A percentile compares a stretch with the other conserved stretches of the same genome.
phyloP scores from a whole-genome alignment of 2,113 vertebrate species.

The Garra rufa region DNA sequence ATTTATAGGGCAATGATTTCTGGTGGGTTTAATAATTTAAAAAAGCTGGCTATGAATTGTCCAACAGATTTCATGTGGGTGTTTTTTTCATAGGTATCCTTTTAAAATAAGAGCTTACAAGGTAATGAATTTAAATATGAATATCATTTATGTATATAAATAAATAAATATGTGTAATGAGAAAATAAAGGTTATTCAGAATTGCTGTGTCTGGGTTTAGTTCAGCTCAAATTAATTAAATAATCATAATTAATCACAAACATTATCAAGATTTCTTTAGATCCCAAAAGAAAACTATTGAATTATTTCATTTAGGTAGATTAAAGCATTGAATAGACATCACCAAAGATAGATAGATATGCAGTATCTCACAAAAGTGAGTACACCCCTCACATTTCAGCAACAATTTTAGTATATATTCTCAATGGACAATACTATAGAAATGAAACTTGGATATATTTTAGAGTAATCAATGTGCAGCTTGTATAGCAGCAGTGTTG shows the following conservation, averaged over 20 bases:
- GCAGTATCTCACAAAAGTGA: no score
- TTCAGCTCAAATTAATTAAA: not conserved
- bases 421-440: no score
- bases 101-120: not conserved
- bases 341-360: no score
- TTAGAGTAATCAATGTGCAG: no score
- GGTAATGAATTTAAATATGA: not conserved
- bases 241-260: not conserved
- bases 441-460: no score
- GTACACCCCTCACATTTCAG: no score
- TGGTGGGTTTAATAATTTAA: not conserved
- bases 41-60: not conserved
- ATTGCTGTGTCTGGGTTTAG: not conserved
- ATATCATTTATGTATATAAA: no score
- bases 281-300: not conserved
- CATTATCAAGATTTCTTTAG: no score
- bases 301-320: not conserved
- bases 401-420: no score
- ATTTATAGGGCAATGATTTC: not conserved
- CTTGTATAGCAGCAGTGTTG: no score
- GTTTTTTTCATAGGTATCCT: not conserved
- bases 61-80: not conserved
- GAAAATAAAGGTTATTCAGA: not conserved
- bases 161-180: not conserved
- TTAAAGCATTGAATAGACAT: not conserved